These are phyloP conservation scores for Okapia johnstoni DNA, from an alignment of 2,113 vertebrate genomes.

Conservation along the genomic window DNA sequence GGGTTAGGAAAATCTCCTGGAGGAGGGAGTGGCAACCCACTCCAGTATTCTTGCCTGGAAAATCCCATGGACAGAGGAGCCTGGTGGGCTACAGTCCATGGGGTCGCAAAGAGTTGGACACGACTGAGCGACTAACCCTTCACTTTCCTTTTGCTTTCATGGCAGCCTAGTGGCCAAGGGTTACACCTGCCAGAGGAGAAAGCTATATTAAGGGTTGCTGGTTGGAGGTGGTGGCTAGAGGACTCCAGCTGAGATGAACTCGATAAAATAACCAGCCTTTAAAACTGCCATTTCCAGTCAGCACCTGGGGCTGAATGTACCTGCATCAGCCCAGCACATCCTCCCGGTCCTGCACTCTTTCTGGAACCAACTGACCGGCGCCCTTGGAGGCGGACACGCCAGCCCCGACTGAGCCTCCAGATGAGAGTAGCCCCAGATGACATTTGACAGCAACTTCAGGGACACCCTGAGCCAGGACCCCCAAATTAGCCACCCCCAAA, in stretches of 20 bases:
- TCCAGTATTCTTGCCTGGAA: neutral
- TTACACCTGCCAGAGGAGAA: neutral
- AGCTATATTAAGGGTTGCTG: neutral
- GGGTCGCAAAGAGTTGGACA: neutral
- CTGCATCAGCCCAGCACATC: neutral
- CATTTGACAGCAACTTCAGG: neutral
- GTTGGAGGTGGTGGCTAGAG: neutral
- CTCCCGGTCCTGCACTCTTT: neutral
- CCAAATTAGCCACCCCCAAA: neutral
- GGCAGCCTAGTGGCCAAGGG: neutral
- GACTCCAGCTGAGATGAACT: neutral
- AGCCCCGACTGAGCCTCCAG: neutral
- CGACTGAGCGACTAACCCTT: fast-evolving
- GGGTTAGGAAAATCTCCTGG: neutral
- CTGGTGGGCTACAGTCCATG: too few relatives aligned
- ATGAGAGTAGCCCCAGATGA: neutral
- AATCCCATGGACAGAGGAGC: neutral
- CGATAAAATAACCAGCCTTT: neutral
- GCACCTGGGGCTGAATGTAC: neutral
- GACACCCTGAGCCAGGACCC: neutral
- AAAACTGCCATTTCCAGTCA: neutral
- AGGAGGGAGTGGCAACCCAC: neutral
- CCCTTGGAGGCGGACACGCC: neutral
- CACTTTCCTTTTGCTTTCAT: neutral
- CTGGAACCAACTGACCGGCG: neutral